phyloP scores from a whole-genome alignment of 2,888 invertebrate species.

The Cheilosia scutellata region DNA sequence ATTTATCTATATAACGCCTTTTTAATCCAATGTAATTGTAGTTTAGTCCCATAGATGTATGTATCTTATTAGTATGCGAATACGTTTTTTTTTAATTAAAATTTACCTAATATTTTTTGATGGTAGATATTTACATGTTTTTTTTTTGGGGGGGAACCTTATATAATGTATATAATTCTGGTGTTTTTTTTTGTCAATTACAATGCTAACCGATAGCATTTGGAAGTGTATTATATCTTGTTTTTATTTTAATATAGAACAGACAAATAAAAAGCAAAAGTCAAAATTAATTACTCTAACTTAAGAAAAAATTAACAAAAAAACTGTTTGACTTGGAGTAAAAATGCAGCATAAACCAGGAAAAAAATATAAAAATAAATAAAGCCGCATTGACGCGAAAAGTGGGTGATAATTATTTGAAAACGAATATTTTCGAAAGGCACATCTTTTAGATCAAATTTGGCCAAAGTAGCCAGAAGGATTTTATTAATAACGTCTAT shows the following conservation, averaged over 20 bases:
- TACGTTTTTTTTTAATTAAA: conserved; percentile 5
- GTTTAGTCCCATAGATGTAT: conserved; percentile 54
- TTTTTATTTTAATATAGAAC: neutral
- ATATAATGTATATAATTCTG: conserved; percentile 19
- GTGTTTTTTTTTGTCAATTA: conserved; percentile 7
- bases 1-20: conserved; percentile 2
- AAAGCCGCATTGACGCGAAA: neutral
- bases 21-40: conserved; percentile 15
- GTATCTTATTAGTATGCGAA: conserved; percentile 7
- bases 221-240: conserved; percentile 29
- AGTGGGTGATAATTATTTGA: neutral
- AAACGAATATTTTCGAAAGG: conserved; percentile 16
- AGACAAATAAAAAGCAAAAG: neutral
- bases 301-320: too few species aligned
- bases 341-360: neutral
- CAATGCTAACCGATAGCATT: conserved; percentile 27
- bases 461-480: neutral
- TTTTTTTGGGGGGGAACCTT: conserved; percentile 10
- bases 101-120: conserved; percentile 22
- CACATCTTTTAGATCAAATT: conserved; percentile 24
- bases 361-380: neutral
- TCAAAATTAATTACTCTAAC: too few species aligned
- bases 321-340: neutral
- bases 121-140: conserved; percentile 49
- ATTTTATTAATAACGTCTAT: neutral